phyloP scores from a whole-genome alignment of 92 coral and sea anemone species.

The Scolanthus callimorphus region DNA sequence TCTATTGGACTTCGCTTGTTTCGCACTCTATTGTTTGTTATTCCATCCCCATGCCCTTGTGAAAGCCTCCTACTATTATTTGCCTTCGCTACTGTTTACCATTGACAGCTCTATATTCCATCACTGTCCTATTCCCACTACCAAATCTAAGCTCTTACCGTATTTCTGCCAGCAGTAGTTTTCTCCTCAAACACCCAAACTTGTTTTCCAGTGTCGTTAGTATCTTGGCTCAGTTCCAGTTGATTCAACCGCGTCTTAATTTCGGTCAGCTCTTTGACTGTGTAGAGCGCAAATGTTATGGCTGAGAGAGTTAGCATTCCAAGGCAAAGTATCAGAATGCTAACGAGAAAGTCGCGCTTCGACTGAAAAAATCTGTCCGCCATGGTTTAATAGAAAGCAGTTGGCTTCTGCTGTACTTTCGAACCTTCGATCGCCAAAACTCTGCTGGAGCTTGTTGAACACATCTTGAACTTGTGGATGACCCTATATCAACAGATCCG shows the following conservation, averaged over 20 bases:
- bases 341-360: conserved; percentile 1
- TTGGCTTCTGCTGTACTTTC: background rate
- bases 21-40: no score
- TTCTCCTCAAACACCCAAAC: no score
- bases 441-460: background rate
- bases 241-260: conserved; percentile 33
- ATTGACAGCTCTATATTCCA: no score
- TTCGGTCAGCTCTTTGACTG: conserved; percentile 39
- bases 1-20: no score
- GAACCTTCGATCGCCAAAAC: no score
- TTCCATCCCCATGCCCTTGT: no score
- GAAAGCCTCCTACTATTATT: no score
- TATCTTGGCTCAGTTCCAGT: conserved; percentile 13
- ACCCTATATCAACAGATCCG: background rate
- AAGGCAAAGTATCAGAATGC: conserved; percentile 27
- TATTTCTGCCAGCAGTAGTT: no score
- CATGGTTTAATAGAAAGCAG: conserved; percentile 6
- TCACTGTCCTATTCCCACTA: no score
- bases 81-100: no score
- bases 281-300: conserved; percentile 62
- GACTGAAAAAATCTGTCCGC: background rate
- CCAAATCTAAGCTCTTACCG: no score
- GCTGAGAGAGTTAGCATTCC: conserved; percentile 54
- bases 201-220: no score
- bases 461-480: background rate